Conservation (phyloP, 2,113 vertebrate genomes). For the Telmatochromis sp. region DNA sequence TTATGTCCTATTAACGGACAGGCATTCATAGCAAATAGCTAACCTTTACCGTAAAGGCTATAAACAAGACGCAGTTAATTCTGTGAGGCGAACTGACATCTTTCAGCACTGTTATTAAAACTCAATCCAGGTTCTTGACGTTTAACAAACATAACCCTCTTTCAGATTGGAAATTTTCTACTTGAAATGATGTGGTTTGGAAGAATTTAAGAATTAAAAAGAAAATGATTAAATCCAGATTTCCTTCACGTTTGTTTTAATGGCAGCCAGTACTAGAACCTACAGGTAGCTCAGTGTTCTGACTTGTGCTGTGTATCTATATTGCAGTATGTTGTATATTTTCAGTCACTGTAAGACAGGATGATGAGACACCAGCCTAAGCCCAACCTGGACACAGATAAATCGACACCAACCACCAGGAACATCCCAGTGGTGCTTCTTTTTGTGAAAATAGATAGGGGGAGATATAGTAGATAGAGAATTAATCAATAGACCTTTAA, state of each 20-base stretch:
- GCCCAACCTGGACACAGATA: background rate
- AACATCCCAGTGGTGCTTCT: background rate
- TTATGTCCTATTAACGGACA: background rate
- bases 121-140: background rate
- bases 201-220: background rate
- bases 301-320: background rate
- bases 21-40: slow-evolving; percentile 20
- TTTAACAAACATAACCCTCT: background rate
- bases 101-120: background rate
- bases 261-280: background rate
- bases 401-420: background rate
- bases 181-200: background rate
- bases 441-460: background rate
- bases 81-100: background rate
- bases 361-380: background rate
- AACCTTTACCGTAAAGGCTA: slow-evolving; percentile 4
- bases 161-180: background rate
- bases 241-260: background rate
- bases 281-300: background rate
- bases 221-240: background rate
- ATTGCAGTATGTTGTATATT: background rate
- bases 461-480: background rate
- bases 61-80: background rate
- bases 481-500: background rate
- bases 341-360: background rate